Percentiles rank a stretch among this genome's conserved stretches.
Evolutionary conservation across 2,888 invertebrate species (phyloP).

Genomic region (Nasonovia ribisnigri): DNA sequence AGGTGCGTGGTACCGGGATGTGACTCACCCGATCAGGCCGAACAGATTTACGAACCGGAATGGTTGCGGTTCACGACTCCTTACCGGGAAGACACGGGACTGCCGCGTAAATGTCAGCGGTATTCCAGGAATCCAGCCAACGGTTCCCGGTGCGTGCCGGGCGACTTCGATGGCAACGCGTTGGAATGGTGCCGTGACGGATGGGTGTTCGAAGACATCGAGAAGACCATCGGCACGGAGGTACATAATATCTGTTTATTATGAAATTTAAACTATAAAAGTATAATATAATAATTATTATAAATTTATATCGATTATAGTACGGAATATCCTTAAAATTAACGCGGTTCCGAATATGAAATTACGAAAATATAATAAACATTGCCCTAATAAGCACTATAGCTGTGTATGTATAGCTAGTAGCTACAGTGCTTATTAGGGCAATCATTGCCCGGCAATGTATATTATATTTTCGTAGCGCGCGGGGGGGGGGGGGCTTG

Average conservation of each 20-base stretch:
- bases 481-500: no score
- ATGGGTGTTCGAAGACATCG: conserved; percentile 71
- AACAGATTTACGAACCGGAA: conserved; percentile 62
- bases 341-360: no score
- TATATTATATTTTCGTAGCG: no score
- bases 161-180: not conserved
- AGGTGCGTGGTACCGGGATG: conserved; percentile 67
- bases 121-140: conserved; percentile 11
- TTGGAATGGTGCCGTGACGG: not conserved
- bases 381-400: no score
- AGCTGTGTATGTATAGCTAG: no score
- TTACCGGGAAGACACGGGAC: conserved; percentile 40
- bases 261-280: no score
- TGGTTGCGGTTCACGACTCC: conserved; percentile 67
- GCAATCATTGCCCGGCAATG: no score
- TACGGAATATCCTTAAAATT: no score
- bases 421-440: no score
- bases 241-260: conserved; percentile 70
- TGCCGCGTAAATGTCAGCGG: conserved; percentile 17
- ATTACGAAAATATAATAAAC: no score
- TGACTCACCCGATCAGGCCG: conserved; percentile 43
- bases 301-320: no score
- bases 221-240: conserved; percentile 77
- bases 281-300: no score
- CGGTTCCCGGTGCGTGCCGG: conserved; percentile 57